These are phyloP conservation scores for Ariopsis seemanni DNA, from an alignment of 2,113 vertebrate species.

Conservation along the genomic window DNA sequence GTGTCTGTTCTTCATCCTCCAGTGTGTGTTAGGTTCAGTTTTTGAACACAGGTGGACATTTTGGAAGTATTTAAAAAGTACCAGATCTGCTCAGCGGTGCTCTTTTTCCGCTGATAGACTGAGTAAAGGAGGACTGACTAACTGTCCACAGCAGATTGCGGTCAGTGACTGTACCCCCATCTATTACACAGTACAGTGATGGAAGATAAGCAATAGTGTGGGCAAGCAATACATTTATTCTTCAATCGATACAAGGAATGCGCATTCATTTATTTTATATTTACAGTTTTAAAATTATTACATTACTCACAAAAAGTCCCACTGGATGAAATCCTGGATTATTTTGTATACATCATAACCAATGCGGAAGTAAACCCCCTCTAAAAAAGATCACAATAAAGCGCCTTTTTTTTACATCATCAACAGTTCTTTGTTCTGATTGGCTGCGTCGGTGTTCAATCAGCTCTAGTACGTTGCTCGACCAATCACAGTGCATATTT, in stretches of 20 bases:
- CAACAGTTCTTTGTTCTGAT: not conserved
- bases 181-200: not conserved
- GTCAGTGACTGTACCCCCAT: not conserved
- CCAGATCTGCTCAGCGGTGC: not conserved
- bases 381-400: not conserved
- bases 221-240: not conserved
- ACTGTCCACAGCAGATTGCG: not conserved
- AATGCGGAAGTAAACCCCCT: not conserved
- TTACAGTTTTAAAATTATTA: too few species aligned
- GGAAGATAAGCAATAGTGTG: not conserved
- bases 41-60: not conserved
- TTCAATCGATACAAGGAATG: not conserved
- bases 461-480: not conserved
- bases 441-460: not conserved
- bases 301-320: not conserved
- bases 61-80: not conserved
- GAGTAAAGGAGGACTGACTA: not conserved
- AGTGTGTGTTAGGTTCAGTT: not conserved
- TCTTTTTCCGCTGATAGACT: not conserved
- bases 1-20: not conserved
- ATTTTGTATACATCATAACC: not conserved
- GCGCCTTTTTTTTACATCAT: conserved; percentile 25
- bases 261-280: not conserved
- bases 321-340: not conserved
- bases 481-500: not conserved